Percentiles rank a stretch among this genome's conserved stretches.
Conservation (phyloP, 2,113 vertebrate genomes). For the Pelvicachromis taeniatus region DNA sequence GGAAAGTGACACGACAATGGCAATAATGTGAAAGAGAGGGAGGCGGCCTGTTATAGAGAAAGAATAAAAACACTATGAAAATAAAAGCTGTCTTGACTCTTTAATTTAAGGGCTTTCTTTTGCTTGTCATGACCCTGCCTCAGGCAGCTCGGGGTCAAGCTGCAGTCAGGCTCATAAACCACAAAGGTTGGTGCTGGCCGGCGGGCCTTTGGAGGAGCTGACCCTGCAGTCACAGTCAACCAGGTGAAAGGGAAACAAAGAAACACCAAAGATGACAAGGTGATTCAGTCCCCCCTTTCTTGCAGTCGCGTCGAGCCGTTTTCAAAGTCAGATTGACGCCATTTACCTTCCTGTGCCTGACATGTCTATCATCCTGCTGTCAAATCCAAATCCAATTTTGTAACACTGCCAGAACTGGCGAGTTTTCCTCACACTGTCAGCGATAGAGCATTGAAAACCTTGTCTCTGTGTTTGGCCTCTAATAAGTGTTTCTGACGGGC, state of each 20-base stretch:
- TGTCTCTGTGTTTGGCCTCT: not conserved
- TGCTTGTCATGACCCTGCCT: constrained; percentile 15
- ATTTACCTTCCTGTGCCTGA: constrained; percentile 25
- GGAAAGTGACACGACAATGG: not conserved
- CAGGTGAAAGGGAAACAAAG: not conserved
- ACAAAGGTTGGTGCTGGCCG: not conserved
- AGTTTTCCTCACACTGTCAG: not conserved
- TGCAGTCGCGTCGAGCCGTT: not conserved
- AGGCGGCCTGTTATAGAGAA: not conserved
- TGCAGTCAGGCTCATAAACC: constrained; percentile 41
- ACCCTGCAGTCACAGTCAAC: not conserved
- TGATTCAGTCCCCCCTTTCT: constrained; percentile 3
- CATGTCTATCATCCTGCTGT: constrained; percentile 5
- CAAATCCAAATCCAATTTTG: constrained; percentile 3
- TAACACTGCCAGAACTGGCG: not conserved
- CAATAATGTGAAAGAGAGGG: not conserved
- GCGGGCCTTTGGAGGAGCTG: not conserved
- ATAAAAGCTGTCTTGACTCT: constrained; percentile 11
- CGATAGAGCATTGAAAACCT: constrained; percentile 10
- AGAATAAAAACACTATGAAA: not conserved
- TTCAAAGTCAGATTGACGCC: constrained; percentile 22
- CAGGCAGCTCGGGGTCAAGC: constrained; percentile 23
- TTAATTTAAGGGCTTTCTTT: constrained; percentile 30
- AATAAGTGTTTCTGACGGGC: constrained; percentile 20
- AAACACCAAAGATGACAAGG: not conserved